Evolutionary conservation across 2,797 vertebrate species (phyloP).

Genomic region (Loriculus beryllinus): DNA sequence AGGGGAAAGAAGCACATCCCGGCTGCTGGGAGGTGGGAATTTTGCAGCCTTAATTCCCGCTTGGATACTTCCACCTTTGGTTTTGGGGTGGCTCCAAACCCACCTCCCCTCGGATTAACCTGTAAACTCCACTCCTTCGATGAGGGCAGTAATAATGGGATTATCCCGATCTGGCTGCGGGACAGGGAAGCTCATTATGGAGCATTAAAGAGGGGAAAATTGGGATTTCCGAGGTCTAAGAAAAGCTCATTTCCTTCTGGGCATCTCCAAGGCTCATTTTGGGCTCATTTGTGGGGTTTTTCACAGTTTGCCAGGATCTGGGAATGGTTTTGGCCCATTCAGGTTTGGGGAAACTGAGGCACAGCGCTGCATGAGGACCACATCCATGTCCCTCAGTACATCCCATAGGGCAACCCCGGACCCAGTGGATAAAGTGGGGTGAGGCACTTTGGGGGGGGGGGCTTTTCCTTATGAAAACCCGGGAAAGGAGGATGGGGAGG

Average conservation of each 20-base stretch:
- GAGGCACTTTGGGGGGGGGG: accelerated
- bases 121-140: background rate
- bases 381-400: accelerated
- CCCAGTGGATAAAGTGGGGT: accelerated
- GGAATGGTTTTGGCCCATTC: background rate
- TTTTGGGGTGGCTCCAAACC: background rate
- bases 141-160: background rate
- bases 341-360: background rate
- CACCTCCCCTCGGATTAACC: background rate
- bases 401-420: background rate
- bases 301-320: background rate
- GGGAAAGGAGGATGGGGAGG: accelerated
- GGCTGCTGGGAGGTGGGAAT: background rate
- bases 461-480: background rate
- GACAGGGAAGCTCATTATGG: background rate
- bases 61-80: background rate
- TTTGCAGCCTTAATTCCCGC: background rate
- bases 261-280: background rate
- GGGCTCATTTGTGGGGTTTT: background rate
- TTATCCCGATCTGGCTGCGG: background rate
- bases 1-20: background rate
- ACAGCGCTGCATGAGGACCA: background rate
- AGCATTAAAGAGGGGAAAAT: background rate
- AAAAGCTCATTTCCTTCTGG: background rate
- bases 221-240: background rate